Conservation (phyloP, 2,888 invertebrate genomes). For the Perithous albicinctus region DNA sequence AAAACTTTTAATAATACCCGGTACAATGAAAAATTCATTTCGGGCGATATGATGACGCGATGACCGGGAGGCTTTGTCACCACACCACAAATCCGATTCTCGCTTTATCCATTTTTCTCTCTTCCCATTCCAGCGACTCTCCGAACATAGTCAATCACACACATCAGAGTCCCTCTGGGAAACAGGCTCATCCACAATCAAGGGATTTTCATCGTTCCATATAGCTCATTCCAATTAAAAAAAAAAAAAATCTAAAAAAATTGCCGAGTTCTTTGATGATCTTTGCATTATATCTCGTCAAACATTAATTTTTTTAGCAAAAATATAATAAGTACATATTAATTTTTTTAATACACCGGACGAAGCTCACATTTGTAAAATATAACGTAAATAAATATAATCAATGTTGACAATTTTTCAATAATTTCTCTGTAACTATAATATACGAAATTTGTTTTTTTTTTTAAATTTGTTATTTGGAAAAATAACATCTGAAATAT, state of each 20-base stretch:
- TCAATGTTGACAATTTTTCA: too few species aligned
- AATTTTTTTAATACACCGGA: too few species aligned
- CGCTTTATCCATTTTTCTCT: conserved; percentile 40
- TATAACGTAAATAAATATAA: too few species aligned
- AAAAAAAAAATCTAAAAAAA: background rate
- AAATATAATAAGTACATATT: background rate
- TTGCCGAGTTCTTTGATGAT: background rate
- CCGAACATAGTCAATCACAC: conserved; percentile 39
- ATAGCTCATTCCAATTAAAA: background rate
- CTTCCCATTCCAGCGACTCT: background rate
- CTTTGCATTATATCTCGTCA: background rate
- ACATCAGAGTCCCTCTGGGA: background rate
- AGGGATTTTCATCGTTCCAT: background rate
- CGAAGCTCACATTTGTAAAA: too few species aligned
- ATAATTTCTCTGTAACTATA: too few species aligned
- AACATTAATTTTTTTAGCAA: background rate
- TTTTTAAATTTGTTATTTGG: too few species aligned
- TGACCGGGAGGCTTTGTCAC: conserved; percentile 31
- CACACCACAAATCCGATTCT: conserved; percentile 40
- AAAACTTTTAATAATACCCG: conserved; percentile 34
- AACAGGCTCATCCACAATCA: conserved; percentile 31
- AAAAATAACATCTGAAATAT: too few species aligned
- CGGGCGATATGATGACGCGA: conserved; percentile 28
- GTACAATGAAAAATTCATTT: conserved; percentile 34
- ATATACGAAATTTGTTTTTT: too few species aligned